Evolutionary conservation across 2,113 vertebrate species (phyloP).

Genomic region (Rattus rattus): DNA sequence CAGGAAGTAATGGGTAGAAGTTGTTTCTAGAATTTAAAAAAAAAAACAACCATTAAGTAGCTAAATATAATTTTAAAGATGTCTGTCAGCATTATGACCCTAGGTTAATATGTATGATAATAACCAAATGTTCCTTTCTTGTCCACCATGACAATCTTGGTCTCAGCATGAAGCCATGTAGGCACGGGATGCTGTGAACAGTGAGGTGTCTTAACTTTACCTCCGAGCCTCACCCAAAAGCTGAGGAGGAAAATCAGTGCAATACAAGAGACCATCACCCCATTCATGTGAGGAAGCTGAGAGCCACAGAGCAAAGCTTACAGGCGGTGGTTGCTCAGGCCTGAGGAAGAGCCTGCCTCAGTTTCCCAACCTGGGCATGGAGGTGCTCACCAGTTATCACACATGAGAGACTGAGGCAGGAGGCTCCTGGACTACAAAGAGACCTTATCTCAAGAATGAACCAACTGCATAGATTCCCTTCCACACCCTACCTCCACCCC

Average conservation of each 20-base stretch:
- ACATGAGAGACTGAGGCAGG: background rate
- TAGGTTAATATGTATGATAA: background rate
- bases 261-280: background rate
- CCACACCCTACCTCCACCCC: too few relatives aligned
- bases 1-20: background rate
- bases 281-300: background rate
- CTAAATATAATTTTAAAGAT: background rate
- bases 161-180: background rate
- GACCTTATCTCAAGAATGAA: background rate
- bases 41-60: background rate
- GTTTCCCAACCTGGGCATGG: background rate
- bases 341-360: background rate
- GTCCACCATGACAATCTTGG: background rate
- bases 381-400: background rate
- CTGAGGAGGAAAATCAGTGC: background rate
- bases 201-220: constrained; percentile 25
- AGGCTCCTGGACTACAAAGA: background rate
- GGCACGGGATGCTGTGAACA: background rate
- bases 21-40: background rate
- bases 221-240: background rate
- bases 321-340: background rate
- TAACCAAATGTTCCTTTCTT: constrained; percentile 8
- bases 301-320: background rate
- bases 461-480: background rate
- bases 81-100: background rate